These are phyloP conservation scores for Fragum fragum DNA, from an alignment of 2,888 invertebrate species.

Conservation along the genomic window DNA sequence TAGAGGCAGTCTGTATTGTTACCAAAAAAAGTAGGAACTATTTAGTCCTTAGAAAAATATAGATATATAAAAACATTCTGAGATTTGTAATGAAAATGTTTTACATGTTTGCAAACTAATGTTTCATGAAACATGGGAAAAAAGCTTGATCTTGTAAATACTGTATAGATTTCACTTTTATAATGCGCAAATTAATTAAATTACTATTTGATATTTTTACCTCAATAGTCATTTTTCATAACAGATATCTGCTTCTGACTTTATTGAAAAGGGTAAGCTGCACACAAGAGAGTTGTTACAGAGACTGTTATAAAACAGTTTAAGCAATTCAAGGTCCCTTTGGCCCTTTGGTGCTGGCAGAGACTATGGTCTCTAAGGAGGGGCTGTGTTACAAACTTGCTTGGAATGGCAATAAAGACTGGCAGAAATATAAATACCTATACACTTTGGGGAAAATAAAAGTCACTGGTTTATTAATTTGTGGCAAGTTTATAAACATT, in stretches of 20 bases:
- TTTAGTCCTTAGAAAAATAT: too few species aligned
- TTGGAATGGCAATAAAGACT: slow-evolving; percentile 19
- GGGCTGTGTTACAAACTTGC: slow-evolving; percentile 13
- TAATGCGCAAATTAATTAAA: too few species aligned
- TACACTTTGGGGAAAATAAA: slow-evolving; percentile 29
- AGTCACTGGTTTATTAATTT: slow-evolving; percentile 18
- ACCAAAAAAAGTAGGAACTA: too few species aligned
- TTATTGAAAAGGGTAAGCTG: not conserved
- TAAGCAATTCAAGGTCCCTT: slow-evolving; percentile 4
- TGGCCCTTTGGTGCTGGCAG: not conserved
- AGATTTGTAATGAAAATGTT: too few species aligned
- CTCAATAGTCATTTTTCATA: not conserved
- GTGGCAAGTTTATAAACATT: slow-evolving; percentile 33
- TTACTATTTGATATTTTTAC: too few species aligned
- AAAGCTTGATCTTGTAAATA: too few species aligned
- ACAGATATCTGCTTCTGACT: too few species aligned
- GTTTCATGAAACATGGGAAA: too few species aligned
- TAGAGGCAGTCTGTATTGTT: too few species aligned
- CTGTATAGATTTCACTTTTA: too few species aligned
- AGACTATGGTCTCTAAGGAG: slow-evolving; percentile 4
- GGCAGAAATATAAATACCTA: slow-evolving; percentile 30
- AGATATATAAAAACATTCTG: too few species aligned
- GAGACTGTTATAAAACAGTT: slow-evolving; percentile 4
- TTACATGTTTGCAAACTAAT: too few species aligned
- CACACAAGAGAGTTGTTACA: not conserved